Conservation (phyloP, 2,797 vertebrate genomes). For the Pampus argenteus region DNA sequence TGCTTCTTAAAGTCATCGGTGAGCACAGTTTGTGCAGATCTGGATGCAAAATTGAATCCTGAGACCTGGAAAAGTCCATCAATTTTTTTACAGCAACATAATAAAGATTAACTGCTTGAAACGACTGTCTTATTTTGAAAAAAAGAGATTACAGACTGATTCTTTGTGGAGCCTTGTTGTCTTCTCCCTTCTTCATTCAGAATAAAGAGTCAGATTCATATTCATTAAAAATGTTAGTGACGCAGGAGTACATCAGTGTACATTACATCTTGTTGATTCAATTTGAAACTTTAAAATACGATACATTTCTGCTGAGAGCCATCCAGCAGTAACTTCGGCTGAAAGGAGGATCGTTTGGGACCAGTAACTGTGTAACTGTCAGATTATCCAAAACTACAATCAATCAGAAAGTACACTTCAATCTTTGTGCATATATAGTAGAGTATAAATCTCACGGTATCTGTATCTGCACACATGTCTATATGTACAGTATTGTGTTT, state of each 20-base stretch:
- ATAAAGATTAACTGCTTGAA: conserved; percentile 42
- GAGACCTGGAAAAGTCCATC: conserved; percentile 11
- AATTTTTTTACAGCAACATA: conserved; percentile 13
- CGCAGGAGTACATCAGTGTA: conserved; percentile 20
- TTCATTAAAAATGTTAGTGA: conserved; percentile 43
- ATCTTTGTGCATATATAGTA: background rate
- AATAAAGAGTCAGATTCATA: conserved; percentile 47
- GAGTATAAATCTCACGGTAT: background rate
- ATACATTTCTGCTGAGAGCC: background rate
- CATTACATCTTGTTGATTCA: conserved; percentile 27
- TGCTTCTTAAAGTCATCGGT: no score
- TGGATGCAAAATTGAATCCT: background rate
- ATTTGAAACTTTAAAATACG: background rate
- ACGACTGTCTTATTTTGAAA: conserved; percentile 29
- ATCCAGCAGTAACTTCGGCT: background rate
- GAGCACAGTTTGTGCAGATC: background rate
- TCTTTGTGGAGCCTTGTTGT: conserved; percentile 33
- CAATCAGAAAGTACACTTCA: background rate
- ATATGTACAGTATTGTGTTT: conserved; percentile 5
- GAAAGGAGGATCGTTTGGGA: background rate
- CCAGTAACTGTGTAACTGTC: background rate
- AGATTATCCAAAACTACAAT: background rate
- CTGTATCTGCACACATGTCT: background rate
- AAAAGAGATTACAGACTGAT: conserved; percentile 37
- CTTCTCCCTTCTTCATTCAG: conserved; percentile 50